Percentiles rank a stretch among this genome's conserved stretches.
Conservation (phyloP, 2,888 invertebrate genomes). For the Drosophila diplacantha region DNA sequence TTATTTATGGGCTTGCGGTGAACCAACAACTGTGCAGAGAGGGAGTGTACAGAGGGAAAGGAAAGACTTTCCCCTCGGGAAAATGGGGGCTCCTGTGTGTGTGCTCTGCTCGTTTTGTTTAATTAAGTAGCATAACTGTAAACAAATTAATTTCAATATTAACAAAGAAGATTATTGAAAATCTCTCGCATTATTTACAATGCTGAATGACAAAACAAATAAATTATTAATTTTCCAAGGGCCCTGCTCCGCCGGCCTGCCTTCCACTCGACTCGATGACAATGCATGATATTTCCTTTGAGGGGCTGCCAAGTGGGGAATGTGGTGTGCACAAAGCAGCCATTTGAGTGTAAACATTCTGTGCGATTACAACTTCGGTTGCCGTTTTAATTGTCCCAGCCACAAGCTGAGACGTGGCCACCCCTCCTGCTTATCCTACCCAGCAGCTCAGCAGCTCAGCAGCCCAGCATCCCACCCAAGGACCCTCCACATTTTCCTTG, state of each 20-base stretch:
- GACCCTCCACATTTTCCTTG: conserved; percentile 53
- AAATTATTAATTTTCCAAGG: conserved; percentile 67
- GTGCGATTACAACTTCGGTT: conserved; percentile 69
- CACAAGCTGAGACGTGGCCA: conserved; percentile 45
- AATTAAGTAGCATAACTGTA: conserved; percentile 73
- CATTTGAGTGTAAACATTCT: conserved; percentile 71
- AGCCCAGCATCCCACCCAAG: conserved; percentile 15
- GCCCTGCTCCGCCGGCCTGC: conserved; percentile 15
- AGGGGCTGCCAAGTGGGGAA: not conserved
- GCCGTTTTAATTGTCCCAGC: conserved; percentile 67
- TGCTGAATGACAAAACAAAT: conserved; percentile 72
- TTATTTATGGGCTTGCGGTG: conserved; percentile 66
- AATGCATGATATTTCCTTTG: conserved; percentile 44
- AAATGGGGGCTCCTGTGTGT: conserved; percentile 14
- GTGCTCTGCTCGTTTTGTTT: conserved; percentile 59
- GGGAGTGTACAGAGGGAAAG: not conserved
- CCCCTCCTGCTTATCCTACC: conserved; percentile 5
- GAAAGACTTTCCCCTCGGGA: conserved; percentile 1
- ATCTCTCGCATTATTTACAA: conserved; percentile 72
- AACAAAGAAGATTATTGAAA: conserved; percentile 73
- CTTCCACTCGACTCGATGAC: conserved; percentile 49
- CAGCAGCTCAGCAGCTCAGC: not conserved
- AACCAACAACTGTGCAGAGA: conserved; percentile 34
- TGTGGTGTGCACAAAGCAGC: conserved; percentile 58
- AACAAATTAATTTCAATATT: conserved; percentile 73